Evolutionary conservation across 2,888 invertebrate species (phyloP).

Genomic region (Himalopsyche kuldschensis): DNA sequence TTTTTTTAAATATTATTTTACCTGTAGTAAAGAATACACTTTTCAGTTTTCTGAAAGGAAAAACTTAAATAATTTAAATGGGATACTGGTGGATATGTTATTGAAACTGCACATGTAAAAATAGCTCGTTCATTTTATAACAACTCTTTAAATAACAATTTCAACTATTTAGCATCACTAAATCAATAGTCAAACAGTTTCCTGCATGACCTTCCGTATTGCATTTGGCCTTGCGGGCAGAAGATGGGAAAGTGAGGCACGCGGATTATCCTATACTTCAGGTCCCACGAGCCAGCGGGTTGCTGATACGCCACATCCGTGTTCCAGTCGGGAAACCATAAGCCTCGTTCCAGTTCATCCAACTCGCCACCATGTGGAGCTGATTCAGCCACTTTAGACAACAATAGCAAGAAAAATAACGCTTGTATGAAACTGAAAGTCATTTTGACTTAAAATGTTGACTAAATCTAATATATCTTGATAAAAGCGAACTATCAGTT

Average conservation of each 20-base stretch:
- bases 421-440: not conserved
- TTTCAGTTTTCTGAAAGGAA: no score
- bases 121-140: no score
- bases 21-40: no score
- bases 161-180: no score
- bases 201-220: not conserved
- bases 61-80: no score
- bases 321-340: not conserved
- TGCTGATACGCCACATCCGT: not conserved
- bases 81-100: no score
- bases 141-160: no score
- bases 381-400: not conserved
- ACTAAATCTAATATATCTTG: not conserved
- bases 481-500: not conserved
- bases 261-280: not conserved
- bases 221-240: not conserved
- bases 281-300: not conserved
- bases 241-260: not conserved
- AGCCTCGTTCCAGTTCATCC: not conserved
- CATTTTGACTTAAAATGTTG: not conserved
- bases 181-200: not conserved
- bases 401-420: not conserved
- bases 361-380: not conserved
- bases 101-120: no score
- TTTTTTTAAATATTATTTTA: no score